Conservation (phyloP, 2,797 vertebrate species). For the Poecilia wingei region DNA sequence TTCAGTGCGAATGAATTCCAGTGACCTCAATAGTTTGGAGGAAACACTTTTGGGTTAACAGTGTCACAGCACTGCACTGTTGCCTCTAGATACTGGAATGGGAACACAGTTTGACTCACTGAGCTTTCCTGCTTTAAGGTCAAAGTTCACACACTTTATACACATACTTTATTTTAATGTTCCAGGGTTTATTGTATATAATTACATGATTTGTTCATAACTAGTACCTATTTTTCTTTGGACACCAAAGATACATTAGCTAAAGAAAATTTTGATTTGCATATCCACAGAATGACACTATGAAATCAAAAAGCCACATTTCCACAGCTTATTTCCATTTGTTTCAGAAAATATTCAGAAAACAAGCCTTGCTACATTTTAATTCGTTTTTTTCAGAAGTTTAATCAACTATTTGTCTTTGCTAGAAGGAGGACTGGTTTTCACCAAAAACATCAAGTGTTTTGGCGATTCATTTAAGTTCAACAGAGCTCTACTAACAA, state of each 20-base stretch:
- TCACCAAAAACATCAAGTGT: neutral
- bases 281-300: neutral
- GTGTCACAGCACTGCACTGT: slow-evolving; percentile 42
- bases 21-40: slow-evolving; percentile 65
- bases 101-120: slow-evolving; percentile 45
- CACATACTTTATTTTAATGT: neutral
- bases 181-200: slow-evolving; percentile 9
- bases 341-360: neutral
- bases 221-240: fast-evolving
- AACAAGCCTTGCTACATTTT: neutral
- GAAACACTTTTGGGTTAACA: slow-evolving; percentile 69
- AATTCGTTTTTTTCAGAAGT: neutral
- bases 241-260: neutral
- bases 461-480: neutral
- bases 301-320: neutral
- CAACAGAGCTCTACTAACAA: neutral
- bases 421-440: neutral
- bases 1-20: slow-evolving; percentile 60
- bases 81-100: slow-evolving; percentile 44
- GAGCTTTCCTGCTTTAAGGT: slow-evolving; percentile 30
- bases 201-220: neutral
- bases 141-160: slow-evolving; percentile 14
- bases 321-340: neutral
- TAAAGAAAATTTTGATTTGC: neutral
- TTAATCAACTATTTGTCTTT: neutral